Conservation (phyloP, 2,113 vertebrate species). For the Ictidomys tridecemlineatus region DNA sequence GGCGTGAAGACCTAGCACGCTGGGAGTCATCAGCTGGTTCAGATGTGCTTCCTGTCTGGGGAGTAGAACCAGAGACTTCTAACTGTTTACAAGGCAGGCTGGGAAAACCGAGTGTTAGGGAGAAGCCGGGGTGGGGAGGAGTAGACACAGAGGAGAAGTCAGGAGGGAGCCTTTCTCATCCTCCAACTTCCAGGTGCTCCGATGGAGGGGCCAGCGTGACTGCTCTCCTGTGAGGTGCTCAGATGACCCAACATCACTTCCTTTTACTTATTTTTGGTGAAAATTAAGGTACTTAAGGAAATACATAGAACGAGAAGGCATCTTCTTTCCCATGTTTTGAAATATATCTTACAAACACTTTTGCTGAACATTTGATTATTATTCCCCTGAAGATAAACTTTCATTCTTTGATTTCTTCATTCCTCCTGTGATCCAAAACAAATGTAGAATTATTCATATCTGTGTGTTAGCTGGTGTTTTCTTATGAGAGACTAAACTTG, state of each 20-base stretch:
- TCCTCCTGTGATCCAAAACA: background rate
- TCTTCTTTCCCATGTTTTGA: background rate
- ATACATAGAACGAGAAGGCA: background rate
- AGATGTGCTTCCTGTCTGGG: background rate
- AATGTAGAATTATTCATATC: background rate
- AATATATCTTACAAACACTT: background rate
- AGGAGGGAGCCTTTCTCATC: background rate
- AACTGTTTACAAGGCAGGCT: background rate
- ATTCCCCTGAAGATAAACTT: background rate
- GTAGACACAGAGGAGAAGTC: background rate
- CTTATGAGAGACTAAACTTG: background rate
- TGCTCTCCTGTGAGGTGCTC: background rate
- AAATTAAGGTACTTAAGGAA: background rate
- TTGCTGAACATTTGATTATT: background rate
- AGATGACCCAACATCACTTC: background rate
- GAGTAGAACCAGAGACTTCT: background rate
- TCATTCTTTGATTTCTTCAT: background rate
- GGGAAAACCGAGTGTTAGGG: background rate
- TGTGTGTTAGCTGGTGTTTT: slow-evolving; percentile 4
- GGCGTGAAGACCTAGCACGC: background rate
- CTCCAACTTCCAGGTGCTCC: background rate
- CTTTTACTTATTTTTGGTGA: background rate
- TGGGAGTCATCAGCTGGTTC: background rate
- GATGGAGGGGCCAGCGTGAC: rapidly evolving
- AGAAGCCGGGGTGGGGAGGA: background rate